Percentiles rank a stretch among this genome's conserved stretches.
phyloP scores from a whole-genome alignment of 2,888 invertebrate genomes.

The Patella ulyssiponensis region DNA sequence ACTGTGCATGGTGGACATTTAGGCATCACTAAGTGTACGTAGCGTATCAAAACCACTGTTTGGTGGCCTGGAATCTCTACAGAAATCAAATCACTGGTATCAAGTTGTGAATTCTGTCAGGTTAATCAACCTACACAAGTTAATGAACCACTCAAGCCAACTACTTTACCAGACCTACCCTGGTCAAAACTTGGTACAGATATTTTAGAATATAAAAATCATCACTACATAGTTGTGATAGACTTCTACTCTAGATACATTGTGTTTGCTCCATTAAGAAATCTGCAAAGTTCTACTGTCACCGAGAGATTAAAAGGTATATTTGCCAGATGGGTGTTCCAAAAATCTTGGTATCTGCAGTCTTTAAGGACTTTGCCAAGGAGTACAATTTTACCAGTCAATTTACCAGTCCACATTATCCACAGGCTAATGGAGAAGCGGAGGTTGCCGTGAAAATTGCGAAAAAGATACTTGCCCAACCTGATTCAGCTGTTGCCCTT shows the following conservation, averaged over 20 bases:
- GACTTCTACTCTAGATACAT: not conserved
- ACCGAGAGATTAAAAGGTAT: not conserved
- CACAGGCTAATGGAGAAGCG: slow-evolving; percentile 11
- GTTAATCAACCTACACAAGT: no score
- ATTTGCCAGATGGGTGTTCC: slow-evolving; percentile 11
- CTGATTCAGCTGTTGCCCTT: not conserved
- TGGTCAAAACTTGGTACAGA: slow-evolving; percentile 8
- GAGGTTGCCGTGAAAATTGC: not conserved
- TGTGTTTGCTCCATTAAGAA: not conserved
- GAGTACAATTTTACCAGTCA: not conserved
- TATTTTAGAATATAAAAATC: not conserved
- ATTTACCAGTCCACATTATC: not conserved
- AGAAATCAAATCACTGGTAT: no score
- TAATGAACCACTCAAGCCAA: no score
- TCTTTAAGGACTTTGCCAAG: not conserved
- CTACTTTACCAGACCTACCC: not conserved
- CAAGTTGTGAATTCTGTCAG: no score
- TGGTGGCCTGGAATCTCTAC: not conserved
- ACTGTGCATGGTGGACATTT: no score
- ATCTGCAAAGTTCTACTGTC: not conserved
- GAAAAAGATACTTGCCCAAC: not conserved
- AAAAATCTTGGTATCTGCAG: not conserved
- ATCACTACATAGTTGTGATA: not conserved
- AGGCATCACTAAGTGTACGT: no score
- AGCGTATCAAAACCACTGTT: not conserved